Conservation (phyloP, 2,888 invertebrate genomes). For the Cheilosia scutellata region DNA sequence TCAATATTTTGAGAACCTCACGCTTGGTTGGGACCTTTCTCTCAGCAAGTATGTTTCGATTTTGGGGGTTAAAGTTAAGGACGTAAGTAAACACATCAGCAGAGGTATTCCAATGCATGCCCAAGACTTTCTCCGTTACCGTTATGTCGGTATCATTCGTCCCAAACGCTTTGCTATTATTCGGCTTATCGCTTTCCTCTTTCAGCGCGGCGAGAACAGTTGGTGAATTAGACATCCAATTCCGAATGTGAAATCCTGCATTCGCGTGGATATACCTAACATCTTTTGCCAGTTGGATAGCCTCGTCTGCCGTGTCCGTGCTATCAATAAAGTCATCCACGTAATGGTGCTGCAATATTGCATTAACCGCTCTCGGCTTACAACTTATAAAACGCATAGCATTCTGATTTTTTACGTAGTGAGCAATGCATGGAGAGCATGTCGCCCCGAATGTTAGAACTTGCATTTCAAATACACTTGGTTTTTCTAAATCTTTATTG, state of each 20-base stretch:
- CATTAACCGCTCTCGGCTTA: background rate
- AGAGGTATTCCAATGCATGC: no score
- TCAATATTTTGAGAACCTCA: no score
- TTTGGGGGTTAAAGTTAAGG: no score
- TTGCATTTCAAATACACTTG: background rate
- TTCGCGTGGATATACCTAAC: background rate
- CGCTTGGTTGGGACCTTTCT: no score
- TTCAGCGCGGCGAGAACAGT: background rate
- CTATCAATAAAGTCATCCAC: slow-evolving; percentile 1
- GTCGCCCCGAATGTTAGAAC: background rate
- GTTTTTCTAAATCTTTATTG: no score
- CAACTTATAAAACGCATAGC: background rate
- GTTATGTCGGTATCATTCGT: no score
- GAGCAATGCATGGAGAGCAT: background rate
- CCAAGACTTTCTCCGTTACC: no score
- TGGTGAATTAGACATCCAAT: background rate
- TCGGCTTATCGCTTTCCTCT: no score
- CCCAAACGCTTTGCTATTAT: no score
- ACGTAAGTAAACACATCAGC: no score
- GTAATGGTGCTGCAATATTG: background rate
- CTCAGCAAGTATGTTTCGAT: no score
- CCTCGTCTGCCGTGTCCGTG: background rate
- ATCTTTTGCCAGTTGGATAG: background rate
- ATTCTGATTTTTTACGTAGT: background rate
- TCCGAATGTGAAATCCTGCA: background rate